Percentiles rank a stretch among this genome's conserved stretches.
Conservation (phyloP, 2,113 vertebrate species). For the Rhizomys pruinosus region DNA sequence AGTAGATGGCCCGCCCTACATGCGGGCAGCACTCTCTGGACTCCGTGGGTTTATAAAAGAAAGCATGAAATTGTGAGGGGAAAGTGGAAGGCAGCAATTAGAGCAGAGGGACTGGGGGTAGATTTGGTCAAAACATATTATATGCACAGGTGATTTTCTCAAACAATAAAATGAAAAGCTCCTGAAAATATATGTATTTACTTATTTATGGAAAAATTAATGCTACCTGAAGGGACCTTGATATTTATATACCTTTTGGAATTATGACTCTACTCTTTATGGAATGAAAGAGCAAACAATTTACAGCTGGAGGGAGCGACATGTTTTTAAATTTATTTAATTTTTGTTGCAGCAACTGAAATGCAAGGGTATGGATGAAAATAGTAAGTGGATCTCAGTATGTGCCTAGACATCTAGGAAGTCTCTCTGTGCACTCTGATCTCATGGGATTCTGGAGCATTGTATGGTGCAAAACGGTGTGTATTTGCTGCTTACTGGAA, state of each 20-base stretch:
- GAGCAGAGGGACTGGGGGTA: too few relatives aligned
- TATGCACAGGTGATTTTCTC: too few relatives aligned
- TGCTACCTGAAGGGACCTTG: background rate
- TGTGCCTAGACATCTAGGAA: too few relatives aligned
- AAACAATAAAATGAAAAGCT: too few relatives aligned
- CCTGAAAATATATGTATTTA: background rate
- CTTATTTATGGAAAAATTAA: background rate
- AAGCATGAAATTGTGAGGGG: too few relatives aligned
- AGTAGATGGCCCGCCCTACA: too few relatives aligned
- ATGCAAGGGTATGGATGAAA: background rate
- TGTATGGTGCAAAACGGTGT: background rate
- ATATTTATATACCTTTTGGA: background rate
- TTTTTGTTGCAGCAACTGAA: background rate
- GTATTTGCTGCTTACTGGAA: background rate
- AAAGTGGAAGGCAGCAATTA: too few relatives aligned
- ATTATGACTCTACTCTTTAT: background rate
- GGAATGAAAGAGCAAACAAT: background rate
- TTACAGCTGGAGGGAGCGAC: background rate
- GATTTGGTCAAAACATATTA: too few relatives aligned
- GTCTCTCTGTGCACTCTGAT: background rate
- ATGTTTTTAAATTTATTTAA: slow-evolving; percentile 18
- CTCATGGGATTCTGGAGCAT: background rate
- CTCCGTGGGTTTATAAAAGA: too few relatives aligned
- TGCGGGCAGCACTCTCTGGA: too few relatives aligned
- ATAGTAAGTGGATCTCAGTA: background rate